Evolutionary conservation across 2,888 invertebrate species (phyloP).

Genomic region (Drosophila robusta): DNA sequence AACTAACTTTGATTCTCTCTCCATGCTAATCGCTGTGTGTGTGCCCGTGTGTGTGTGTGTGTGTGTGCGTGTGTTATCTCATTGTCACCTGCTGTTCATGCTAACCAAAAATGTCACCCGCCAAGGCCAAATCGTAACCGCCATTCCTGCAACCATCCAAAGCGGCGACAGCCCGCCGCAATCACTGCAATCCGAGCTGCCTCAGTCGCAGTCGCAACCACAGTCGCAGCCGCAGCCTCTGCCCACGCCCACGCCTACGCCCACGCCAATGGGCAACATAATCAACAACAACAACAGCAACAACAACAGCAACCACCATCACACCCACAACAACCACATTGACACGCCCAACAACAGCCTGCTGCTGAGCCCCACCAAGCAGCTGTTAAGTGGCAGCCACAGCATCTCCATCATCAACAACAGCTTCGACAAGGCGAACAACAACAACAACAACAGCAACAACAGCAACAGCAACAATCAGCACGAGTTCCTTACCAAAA

Average conservation of each 20-base stretch:
- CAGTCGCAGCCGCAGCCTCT: neutral
- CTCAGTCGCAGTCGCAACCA: constrained; percentile 1
- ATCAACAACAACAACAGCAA: constrained; percentile 47
- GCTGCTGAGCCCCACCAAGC: constrained; percentile 79
- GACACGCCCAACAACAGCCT: constrained; percentile 73
- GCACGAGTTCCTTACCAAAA: constrained; percentile 84
- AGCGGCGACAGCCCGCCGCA: constrained; percentile 83
- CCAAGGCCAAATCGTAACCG: constrained; percentile 84
- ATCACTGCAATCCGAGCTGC: constrained; percentile 73
- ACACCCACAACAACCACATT: constrained; percentile 59
- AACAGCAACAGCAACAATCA: constrained; percentile 62
- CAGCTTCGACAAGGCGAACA: constrained; percentile 74
- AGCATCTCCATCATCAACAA: constrained; percentile 82
- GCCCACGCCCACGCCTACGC: constrained; percentile 41
- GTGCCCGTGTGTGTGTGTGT: constrained; percentile 44
- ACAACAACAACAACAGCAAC: constrained; percentile 58
- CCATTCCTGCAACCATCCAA: constrained; percentile 84
- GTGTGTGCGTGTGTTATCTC: constrained; percentile 40
- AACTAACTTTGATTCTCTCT: constrained; percentile 72
- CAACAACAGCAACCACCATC: constrained; percentile 57
- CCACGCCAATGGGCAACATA: constrained; percentile 60
- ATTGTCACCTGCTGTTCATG: constrained; percentile 70
- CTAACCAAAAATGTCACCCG: constrained; percentile 41
- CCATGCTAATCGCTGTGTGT: constrained; percentile 66
- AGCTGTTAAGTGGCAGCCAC: constrained; percentile 76